Conservation (phyloP, 2,888 invertebrate genomes). For the Pandemis corylana region DNA sequence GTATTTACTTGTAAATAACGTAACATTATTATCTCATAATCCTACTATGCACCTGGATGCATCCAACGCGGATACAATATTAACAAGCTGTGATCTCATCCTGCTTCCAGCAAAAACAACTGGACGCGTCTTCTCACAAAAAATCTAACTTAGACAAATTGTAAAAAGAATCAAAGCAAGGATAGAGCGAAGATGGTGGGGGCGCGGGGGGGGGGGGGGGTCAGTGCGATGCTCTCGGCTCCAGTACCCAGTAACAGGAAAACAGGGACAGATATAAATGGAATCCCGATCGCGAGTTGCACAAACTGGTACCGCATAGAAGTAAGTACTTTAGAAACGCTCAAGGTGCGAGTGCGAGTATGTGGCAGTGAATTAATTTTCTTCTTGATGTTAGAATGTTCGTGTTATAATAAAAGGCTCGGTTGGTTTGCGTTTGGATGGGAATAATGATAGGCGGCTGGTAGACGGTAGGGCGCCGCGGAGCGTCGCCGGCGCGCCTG, state of each 20-base stretch:
- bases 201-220: conserved; percentile 31
- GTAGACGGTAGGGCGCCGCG: conserved; percentile 81
- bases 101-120: conserved; percentile 5
- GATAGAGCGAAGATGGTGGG: conserved; percentile 18
- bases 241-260: conserved; percentile 66
- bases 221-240: conserved; percentile 49
- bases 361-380: conserved; percentile 14
- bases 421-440: conserved; percentile 60
- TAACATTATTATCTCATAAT: background rate
- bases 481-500: conserved; percentile 72
- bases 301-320: conserved; percentile 35
- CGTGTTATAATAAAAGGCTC: conserved; percentile 49
- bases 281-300: conserved; percentile 62
- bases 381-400: conserved; percentile 38
- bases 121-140: background rate
- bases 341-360: background rate
- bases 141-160: conserved; percentile 2
- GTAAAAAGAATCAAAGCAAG: conserved; percentile 26
- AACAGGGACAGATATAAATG: conserved; percentile 71
- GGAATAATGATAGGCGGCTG: conserved; percentile 72
- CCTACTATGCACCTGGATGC: background rate
- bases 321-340: background rate
- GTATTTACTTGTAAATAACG: no score
- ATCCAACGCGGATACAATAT: background rate
- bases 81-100: background rate